phyloP scores from a whole-genome alignment of 2,113 vertebrate species.

The Butorides virescens region DNA sequence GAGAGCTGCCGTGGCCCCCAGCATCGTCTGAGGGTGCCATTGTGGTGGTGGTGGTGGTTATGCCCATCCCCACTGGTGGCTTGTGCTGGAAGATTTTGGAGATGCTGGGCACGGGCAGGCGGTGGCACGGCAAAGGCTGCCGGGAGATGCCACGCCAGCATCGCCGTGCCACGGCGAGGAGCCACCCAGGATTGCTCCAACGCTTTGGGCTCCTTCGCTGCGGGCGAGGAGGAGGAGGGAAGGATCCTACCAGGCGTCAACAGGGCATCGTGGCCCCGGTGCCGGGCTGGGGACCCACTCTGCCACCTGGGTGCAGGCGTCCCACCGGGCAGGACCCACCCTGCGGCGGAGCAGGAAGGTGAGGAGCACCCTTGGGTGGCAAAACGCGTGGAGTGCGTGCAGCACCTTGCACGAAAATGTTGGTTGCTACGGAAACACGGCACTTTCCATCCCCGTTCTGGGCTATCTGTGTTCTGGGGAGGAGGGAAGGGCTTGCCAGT shows the following conservation, averaged over 20 bases:
- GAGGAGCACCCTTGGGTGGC: slow-evolving; percentile 60
- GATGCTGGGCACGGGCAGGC: rapidly evolving
- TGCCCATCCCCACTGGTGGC: rapidly evolving
- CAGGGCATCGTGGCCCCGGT: not conserved
- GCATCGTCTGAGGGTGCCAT: not conserved
- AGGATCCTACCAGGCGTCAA: not conserved
- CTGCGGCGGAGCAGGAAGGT: not conserved
- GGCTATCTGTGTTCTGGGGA: slow-evolving; percentile 49
- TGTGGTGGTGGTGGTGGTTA: not conserved
- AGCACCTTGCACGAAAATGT: slow-evolving; percentile 45
- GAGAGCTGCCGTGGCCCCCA: rapidly evolving
- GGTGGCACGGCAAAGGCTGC: not conserved
- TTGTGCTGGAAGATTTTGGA: not conserved
- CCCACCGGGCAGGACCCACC: not conserved
- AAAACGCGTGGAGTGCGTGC: slow-evolving; percentile 9
- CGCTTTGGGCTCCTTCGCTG: not conserved
- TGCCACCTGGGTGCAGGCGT: rapidly evolving
- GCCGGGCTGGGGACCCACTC: rapidly evolving
- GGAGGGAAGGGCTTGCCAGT: slow-evolving; percentile 54
- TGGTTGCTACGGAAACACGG: slow-evolving; percentile 62
- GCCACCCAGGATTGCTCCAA: not conserved
- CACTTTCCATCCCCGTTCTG: slow-evolving; percentile 44
- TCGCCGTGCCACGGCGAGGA: not conserved
- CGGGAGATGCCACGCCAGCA: not conserved
- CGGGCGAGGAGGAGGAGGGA: not conserved